A percentile compares a stretch with the other conserved stretches of the same genome.
Conservation (phyloP, 35 echinoderm and acorn worm species). For the Ophioderma brevispina region DNA sequence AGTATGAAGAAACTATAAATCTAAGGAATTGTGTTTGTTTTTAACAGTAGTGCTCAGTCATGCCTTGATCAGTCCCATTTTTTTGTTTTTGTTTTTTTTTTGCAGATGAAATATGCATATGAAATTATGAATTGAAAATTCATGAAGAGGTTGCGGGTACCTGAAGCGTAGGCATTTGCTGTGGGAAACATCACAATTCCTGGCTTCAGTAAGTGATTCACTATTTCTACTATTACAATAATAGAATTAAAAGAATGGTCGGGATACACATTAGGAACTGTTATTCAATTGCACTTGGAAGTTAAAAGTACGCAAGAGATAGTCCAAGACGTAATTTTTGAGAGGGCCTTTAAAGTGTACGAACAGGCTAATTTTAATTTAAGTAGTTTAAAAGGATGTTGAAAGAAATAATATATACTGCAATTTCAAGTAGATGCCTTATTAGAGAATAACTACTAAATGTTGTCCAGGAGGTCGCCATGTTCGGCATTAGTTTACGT, state of each 20-base stretch:
- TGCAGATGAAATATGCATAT: constrained; percentile 97
- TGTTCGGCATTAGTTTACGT: too few species aligned
- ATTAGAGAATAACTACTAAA: too few species aligned
- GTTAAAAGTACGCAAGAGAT: too few species aligned
- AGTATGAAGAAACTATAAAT: not conserved
- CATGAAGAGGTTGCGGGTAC: constrained; percentile 75
- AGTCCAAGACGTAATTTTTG: too few species aligned
- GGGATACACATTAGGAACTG: too few species aligned
- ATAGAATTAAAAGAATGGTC: too few species aligned
- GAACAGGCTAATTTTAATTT: too few species aligned
- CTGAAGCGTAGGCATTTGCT: constrained; percentile 91
- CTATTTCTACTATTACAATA: too few species aligned
- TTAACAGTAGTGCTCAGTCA: not conserved
- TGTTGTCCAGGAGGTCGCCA: too few species aligned
- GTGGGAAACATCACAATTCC: constrained; percentile 88
- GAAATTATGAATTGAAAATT: constrained; percentile 86
- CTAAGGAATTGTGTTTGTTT: not conserved
- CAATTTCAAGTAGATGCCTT: too few species aligned
- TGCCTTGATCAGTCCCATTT: not conserved
- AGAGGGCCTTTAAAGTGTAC: too few species aligned
- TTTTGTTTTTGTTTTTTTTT: constrained; percentile 13
- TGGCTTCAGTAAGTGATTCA: constrained; percentile 80
- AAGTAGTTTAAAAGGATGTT: not conserved
- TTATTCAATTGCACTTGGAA: too few species aligned
- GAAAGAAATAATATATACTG: not conserved